A percentile compares a stretch with the other conserved stretches of the same genome.
These are phyloP conservation scores for Stegophylla sp. DNA, from an alignment of 2,888 invertebrate genomes.

Conservation along the genomic window DNA sequence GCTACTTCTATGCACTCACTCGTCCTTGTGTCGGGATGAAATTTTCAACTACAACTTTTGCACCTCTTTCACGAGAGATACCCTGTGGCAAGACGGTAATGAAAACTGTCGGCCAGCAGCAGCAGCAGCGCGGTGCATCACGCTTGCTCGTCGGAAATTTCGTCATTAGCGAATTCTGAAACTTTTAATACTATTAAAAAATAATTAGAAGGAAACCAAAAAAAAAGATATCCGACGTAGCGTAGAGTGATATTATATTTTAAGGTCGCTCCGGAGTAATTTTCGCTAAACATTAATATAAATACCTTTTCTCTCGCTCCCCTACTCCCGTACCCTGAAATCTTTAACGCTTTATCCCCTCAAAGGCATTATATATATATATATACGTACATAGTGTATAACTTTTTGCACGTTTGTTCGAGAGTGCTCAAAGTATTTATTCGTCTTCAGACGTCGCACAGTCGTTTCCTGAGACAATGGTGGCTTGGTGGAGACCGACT, in stretches of 20 bases:
- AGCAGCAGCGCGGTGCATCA: too few species aligned
- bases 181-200: slow-evolving; percentile 7
- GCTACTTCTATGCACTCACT: too few species aligned
- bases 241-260: neutral
- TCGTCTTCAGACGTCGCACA: neutral
- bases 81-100: neutral
- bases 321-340: neutral
- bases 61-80: neutral
- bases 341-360: neutral
- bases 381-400: neutral
- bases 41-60: slow-evolving; percentile 3
- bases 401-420: neutral
- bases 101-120: neutral
- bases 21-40: neutral
- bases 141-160: slow-evolving; percentile 8
- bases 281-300: neutral
- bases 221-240: too few species aligned
- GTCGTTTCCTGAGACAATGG: neutral
- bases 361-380: neutral
- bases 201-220: neutral
- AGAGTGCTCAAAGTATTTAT: neutral
- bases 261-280: neutral
- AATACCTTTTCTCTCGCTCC: neutral
- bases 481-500: neutral
- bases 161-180: slow-evolving; percentile 1